These are phyloP conservation scores for Pomacea canaliculata DNA, from an alignment of 2,888 invertebrate genomes.

Conservation along the genomic window DNA sequence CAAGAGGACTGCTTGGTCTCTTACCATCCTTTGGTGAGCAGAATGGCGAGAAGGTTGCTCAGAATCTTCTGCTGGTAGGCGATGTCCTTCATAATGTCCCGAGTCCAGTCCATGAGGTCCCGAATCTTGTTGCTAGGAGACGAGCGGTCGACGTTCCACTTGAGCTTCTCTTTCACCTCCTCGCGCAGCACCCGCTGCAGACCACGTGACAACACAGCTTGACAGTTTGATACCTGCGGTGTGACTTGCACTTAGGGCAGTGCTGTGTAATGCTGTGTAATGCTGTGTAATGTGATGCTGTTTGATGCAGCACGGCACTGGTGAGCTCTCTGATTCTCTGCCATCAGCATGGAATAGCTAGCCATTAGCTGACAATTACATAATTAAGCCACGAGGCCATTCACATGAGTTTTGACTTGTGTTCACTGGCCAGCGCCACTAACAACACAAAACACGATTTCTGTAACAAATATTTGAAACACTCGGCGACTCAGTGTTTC, in stretches of 20 bases:
- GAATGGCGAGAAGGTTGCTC: constrained; percentile 62
- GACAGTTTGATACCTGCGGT: not conserved
- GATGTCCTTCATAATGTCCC: constrained; percentile 69
- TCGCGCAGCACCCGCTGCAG: constrained; percentile 67
- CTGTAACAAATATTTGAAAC: too few species aligned
- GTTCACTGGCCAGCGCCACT: too few species aligned
- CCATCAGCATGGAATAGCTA: not conserved
- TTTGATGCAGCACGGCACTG: not conserved
- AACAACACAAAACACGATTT: too few species aligned
- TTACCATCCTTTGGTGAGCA: constrained; percentile 68
- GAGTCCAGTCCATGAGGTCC: constrained; percentile 69
- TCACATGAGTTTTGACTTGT: too few species aligned
- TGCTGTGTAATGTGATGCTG: too few species aligned
- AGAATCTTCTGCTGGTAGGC: constrained; percentile 67
- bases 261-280: too few species aligned
- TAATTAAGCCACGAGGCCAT: not conserved
- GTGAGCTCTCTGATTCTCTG: too few species aligned
- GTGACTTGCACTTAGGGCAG: too few species aligned
- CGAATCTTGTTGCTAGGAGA: constrained; percentile 70
- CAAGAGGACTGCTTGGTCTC: not conserved
- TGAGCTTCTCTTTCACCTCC: constrained; percentile 69
- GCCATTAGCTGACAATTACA: too few species aligned
- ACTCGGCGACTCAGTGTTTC: too few species aligned
- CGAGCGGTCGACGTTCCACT: constrained; percentile 69
- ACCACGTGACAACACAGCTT: not conserved